Evolutionary conservation across 2,888 invertebrate genomes (phyloP).

Genomic region (Lacanobia wlatinum): DNA sequence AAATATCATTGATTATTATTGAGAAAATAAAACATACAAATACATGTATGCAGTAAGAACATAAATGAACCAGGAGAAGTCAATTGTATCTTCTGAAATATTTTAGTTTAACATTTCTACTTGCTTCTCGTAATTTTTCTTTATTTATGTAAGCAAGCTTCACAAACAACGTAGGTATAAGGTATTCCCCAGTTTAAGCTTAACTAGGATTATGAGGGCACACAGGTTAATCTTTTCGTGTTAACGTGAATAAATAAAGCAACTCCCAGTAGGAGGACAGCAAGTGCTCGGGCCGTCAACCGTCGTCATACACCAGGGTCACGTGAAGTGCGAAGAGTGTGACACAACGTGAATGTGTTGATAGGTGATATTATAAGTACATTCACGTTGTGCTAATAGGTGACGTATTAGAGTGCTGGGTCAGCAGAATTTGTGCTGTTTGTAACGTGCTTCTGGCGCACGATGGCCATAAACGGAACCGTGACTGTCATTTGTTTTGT

Average conservation of each 20-base stretch:
- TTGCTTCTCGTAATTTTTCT: not conserved
- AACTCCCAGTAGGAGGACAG: conserved; percentile 3
- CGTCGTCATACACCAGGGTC: conserved; percentile 23
- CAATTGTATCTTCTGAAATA: too few species aligned
- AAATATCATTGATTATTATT: too few species aligned
- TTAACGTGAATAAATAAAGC: conserved; percentile 17
- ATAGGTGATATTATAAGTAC: not conserved
- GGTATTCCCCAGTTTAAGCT: not conserved
- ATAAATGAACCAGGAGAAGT: too few species aligned
- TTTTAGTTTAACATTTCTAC: conserved; percentile 25
- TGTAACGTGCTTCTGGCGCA: too few species aligned
- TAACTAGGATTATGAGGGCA: conserved; percentile 19
- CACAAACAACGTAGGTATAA: not conserved
- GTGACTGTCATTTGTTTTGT: too few species aligned
- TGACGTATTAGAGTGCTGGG: too few species aligned
- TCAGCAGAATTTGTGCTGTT: too few species aligned
- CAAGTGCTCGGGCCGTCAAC: conserved; percentile 14
- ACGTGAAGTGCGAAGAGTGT: not conserved
- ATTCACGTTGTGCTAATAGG: too few species aligned
- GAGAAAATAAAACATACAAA: too few species aligned
- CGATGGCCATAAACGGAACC: too few species aligned
- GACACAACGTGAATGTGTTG: not conserved
- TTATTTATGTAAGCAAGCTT: not conserved
- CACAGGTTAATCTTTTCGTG: conserved; percentile 26
- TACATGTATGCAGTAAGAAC: too few species aligned